A percentile compares a stretch with the other conserved stretches of the same genome.
These are phyloP conservation scores for Eonycteris spelaea DNA, from an alignment of 2,113 vertebrate species.

Conservation along the genomic window DNA sequence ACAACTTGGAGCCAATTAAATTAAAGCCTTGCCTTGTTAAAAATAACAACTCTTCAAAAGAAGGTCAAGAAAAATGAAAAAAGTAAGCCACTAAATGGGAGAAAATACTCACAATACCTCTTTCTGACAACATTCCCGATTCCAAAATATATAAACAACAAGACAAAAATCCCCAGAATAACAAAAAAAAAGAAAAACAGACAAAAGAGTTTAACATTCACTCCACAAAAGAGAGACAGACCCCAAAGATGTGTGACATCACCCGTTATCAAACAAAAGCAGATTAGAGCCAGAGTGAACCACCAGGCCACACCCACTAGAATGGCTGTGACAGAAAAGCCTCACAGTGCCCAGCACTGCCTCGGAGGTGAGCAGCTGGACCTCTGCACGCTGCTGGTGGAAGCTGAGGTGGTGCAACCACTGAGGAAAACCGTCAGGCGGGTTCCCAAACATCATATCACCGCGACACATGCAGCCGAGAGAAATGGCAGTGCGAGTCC, in stretches of 20 bases:
- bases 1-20: neutral
- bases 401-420: too few relatives aligned
- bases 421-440: too few relatives aligned
- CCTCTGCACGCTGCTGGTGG: neutral
- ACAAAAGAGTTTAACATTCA: neutral
- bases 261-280: neutral
- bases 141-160: neutral
- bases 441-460: neutral
- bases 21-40: neutral
- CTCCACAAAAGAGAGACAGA: neutral
- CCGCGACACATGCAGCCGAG: neutral
- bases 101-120: neutral
- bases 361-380: too few relatives aligned
- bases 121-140: neutral
- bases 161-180: neutral
- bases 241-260: neutral
- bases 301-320: too few relatives aligned
- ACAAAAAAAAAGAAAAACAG: neutral
- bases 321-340: neutral
- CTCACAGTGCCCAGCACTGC: too few relatives aligned
- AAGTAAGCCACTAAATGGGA: neutral
- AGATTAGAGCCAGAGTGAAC: neutral
- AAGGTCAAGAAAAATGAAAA: neutral
- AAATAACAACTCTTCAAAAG: neutral
- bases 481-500: rapidly evolving